Evolutionary conservation across 2,797 vertebrate species (phyloP), one percentile per base, ranked within the genome.

Genomic region (Rallus crepitans): DNA sequence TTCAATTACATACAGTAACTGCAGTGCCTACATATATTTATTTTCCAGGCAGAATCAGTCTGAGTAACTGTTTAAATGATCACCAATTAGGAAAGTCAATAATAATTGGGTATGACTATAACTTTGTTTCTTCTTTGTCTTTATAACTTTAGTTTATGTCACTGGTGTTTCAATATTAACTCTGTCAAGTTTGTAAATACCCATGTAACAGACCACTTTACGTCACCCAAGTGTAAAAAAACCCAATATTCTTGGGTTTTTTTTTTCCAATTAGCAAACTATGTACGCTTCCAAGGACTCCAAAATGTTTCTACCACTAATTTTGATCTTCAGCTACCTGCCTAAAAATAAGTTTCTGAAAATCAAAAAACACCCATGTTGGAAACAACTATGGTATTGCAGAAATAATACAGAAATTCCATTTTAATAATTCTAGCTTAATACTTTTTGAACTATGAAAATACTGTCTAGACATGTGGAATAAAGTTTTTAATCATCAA

Each of bases 191-290:
- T 56, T 94, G 47, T 56, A 73, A 59, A 79, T 61, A 70, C 6
- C 20, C 39, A 65, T 56, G 30, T 30, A 69, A 81, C 19, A 73
- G 12, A 53, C 31, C 37, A 72, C 33, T 63, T 85, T 75, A 64
- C 61, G 21, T 55, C 76, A 80, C 40, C 76, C 33, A 63, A 57
- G 33, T 64, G 18, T 83, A 68, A 75, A 45, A 53, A 27, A 4
- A 0, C 0, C 4, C 47, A 35, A 23, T 27, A 56, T 56, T 48
- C 24, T 42, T 64, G 42, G 15, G 5, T 0, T 35, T 89, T 76
- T 89, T 42, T 47, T 47, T 40, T 87, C 50, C 69, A 77, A 17
- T 55, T 77, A 89, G 35, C 15, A n/a, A 61, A 72, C 33, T 87
- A 28, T 40, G 91, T 69, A 50, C 45, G 60, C 8, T 59, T 92